A percentile compares a stretch with the other conserved stretches of the same genome.
Conservation (phyloP, 2,113 vertebrate genomes). For the Lepus americanus region DNA sequence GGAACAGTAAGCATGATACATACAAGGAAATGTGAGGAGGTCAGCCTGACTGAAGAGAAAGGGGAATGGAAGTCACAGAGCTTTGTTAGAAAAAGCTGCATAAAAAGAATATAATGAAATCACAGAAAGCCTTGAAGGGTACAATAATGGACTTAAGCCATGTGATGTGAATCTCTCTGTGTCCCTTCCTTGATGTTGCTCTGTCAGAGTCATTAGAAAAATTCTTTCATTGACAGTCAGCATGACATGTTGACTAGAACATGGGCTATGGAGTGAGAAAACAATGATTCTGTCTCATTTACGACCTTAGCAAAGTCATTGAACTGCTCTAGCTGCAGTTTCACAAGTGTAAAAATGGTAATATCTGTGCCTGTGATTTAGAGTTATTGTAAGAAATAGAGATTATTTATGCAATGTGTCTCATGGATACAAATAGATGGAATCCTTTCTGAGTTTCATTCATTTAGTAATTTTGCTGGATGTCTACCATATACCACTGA, state of each 20-base stretch:
- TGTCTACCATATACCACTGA: background rate
- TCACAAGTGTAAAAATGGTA: background rate
- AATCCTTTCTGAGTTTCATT: background rate
- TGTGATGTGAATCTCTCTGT: background rate
- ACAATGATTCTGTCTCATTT: background rate
- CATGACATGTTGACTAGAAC: background rate
- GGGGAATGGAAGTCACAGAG: background rate
- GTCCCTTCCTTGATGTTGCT: background rate
- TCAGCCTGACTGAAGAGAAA: background rate
- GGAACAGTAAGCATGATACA: background rate
- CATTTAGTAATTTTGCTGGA: background rate
- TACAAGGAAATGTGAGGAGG: background rate
- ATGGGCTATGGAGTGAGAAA: background rate
- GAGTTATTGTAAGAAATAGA: background rate
- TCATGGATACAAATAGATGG: background rate
- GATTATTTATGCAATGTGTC: background rate
- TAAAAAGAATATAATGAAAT: background rate
- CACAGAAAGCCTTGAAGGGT: background rate
- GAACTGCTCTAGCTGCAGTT: background rate
- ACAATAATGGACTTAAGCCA: background rate
- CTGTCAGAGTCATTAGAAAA: background rate
- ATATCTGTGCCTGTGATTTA: background rate
- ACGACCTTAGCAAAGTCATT: background rate
- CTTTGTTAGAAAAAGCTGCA: background rate
- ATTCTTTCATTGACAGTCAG: background rate